Percentiles rank a stretch among this genome's conserved stretches.
Conservation (phyloP, 2,888 invertebrate genomes). For the Drosophila tripunctata region DNA sequence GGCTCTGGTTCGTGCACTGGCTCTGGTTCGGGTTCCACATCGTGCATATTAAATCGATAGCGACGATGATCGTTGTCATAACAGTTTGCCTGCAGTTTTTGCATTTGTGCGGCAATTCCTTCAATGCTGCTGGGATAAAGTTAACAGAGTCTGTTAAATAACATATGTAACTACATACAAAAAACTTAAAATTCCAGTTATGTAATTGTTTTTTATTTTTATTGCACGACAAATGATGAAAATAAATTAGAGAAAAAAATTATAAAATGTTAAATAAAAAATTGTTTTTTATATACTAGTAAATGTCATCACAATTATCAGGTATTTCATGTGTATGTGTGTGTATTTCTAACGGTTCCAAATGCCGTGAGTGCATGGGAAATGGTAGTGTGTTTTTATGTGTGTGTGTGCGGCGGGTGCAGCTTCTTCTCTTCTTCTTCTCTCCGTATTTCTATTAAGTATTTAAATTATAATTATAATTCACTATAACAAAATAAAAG, state of each 20-base stretch:
- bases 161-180: slow-evolving; percentile 7
- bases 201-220: slow-evolving; percentile 35
- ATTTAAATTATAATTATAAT: slow-evolving; percentile 66
- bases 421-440: slow-evolving; percentile 30
- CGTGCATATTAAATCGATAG: slow-evolving; percentile 1
- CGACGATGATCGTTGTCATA: slow-evolving; percentile 15
- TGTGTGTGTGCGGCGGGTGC: slow-evolving; percentile 60
- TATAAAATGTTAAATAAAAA: slow-evolving; percentile 49
- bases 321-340: slow-evolving; percentile 64
- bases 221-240: slow-evolving; percentile 65
- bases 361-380: slow-evolving; percentile 28
- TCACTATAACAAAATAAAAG: slow-evolving; percentile 60
- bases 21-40: slow-evolving; percentile 26
- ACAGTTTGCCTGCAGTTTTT: slow-evolving; percentile 36
- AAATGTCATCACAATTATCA: slow-evolving; percentile 70
- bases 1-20: slow-evolving; percentile 27
- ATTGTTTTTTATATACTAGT: slow-evolving; percentile 8
- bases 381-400: slow-evolving; percentile 24
- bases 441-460: slow-evolving; percentile 24
- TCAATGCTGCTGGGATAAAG: slow-evolving; percentile 56
- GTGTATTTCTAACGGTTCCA: slow-evolving; percentile 47
- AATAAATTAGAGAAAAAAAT: slow-evolving; percentile 64
- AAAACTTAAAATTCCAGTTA: slow-evolving; percentile 12
- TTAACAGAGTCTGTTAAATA: slow-evolving; percentile 43
- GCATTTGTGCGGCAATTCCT: slow-evolving; percentile 56